Conservation (phyloP, 2,797 vertebrate genomes). For the Urophycis tenuis region DNA sequence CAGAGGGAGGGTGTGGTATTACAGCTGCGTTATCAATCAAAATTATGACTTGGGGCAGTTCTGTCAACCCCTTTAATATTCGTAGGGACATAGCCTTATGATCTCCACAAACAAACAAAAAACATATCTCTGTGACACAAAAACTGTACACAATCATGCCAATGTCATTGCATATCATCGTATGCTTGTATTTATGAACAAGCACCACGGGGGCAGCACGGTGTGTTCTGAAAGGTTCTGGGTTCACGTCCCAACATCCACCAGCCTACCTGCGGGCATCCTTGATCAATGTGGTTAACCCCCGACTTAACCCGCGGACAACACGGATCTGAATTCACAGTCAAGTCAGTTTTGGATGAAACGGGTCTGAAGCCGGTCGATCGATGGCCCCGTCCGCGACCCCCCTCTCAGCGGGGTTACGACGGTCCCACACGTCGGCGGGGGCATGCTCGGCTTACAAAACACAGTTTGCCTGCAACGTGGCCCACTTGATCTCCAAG, state of each 20-base stretch:
- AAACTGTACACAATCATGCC: neutral
- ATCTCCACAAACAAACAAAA: neutral
- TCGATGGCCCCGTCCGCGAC: too few relatives aligned
- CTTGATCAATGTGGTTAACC: neutral
- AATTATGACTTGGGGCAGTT: neutral
- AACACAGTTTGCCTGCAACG: constrained; percentile 41
- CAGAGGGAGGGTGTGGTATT: neutral
- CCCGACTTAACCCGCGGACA: neutral
- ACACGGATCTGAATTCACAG: neutral
- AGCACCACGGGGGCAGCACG: neutral
- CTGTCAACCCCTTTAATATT: neutral
- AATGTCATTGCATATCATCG: neutral
- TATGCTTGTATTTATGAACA: neutral
- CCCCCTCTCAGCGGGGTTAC: constrained; percentile 23
- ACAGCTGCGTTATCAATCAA: neutral
- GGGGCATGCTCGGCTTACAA: constrained; percentile 48
- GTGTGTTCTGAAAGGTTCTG: neutral
- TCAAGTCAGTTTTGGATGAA: neutral
- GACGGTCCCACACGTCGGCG: constrained; percentile 20
- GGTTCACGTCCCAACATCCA: neutral
- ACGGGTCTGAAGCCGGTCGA: constrained; percentile 4
- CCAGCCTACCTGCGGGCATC: neutral
- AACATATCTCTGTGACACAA: neutral
- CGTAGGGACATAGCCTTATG: neutral
- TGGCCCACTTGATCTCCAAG: constrained; percentile 37